Conservation (phyloP, 2,113 vertebrate species). For the Lasiurus cinereus region DNA sequence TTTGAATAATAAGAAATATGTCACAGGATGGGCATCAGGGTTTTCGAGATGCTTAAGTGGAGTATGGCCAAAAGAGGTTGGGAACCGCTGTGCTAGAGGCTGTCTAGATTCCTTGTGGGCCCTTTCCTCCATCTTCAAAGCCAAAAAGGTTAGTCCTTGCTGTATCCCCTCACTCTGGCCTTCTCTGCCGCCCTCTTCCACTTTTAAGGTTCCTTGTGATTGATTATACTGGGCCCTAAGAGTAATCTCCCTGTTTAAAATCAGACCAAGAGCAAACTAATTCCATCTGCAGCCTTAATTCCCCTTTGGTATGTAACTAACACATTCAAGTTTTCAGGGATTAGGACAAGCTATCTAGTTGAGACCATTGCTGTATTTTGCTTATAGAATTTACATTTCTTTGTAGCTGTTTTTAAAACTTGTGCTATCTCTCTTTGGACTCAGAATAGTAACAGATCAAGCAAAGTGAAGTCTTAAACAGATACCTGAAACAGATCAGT, state of each 20-base stretch:
- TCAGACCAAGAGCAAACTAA: not conserved
- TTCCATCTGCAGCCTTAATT: not conserved
- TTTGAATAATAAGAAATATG: too few species aligned
- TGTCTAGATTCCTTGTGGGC: not conserved
- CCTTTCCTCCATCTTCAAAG: not conserved
- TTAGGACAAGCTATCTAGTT: not conserved
- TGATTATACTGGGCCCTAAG: not conserved
- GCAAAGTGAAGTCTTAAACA: not conserved
- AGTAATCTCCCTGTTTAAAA: not conserved
- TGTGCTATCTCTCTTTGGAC: not conserved
- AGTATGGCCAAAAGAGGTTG: too few species aligned
- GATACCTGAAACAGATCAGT: not conserved
- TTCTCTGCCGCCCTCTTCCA: not conserved
- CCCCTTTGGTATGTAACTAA: not conserved
- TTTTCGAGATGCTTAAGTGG: too few species aligned
- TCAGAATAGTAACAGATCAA: conserved; percentile 47
- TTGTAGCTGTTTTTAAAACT: not conserved
- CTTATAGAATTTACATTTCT: not conserved
- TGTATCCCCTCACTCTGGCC: not conserved
- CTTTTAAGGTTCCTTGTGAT: not conserved
- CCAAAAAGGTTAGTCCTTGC: not conserved
- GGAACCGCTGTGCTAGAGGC: not conserved
- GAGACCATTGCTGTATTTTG: not conserved
- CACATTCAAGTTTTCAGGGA: not conserved
- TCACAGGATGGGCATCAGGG: too few species aligned